Conservation (phyloP, 2,113 vertebrate genomes). For the Pelusios castaneus region DNA sequence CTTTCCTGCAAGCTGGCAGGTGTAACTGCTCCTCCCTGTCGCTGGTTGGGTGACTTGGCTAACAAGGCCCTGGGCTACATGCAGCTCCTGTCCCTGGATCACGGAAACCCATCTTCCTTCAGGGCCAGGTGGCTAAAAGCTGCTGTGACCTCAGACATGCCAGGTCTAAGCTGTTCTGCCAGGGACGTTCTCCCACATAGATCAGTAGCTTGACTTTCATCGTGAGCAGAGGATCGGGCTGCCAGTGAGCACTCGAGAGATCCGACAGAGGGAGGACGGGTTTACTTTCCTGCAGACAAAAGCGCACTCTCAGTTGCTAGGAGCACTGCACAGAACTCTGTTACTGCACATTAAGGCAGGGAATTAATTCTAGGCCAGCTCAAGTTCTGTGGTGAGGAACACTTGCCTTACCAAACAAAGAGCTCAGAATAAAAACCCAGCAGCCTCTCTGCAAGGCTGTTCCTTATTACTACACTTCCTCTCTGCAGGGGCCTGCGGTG, state of each 20-base stretch:
- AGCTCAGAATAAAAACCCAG: not conserved
- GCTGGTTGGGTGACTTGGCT: not conserved
- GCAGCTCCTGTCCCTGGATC: accelerated
- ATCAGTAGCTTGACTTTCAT: not conserved
- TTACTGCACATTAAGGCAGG: not conserved
- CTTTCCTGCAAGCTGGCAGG: not conserved
- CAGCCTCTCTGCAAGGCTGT: accelerated
- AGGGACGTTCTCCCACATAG: not conserved
- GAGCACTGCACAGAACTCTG: not conserved
- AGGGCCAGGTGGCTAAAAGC: not conserved
- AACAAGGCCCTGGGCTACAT: not conserved
- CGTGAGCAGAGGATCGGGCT: not conserved
- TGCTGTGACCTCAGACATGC: not conserved
- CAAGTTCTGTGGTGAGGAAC: not conserved
- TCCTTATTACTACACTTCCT: not conserved
- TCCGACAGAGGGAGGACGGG: not conserved
- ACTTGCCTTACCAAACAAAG: accelerated
- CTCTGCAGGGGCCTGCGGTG: accelerated
- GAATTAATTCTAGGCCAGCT: accelerated
- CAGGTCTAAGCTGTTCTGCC: not conserved
- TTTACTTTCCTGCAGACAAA: accelerated
- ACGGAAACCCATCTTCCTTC: not conserved
- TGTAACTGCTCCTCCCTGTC: not conserved
- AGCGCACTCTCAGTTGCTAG: not conserved
- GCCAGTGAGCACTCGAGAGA: not conserved